Evolutionary conservation across 2,888 invertebrate genomes (phyloP).

Genomic region (Acleris emargana): DNA sequence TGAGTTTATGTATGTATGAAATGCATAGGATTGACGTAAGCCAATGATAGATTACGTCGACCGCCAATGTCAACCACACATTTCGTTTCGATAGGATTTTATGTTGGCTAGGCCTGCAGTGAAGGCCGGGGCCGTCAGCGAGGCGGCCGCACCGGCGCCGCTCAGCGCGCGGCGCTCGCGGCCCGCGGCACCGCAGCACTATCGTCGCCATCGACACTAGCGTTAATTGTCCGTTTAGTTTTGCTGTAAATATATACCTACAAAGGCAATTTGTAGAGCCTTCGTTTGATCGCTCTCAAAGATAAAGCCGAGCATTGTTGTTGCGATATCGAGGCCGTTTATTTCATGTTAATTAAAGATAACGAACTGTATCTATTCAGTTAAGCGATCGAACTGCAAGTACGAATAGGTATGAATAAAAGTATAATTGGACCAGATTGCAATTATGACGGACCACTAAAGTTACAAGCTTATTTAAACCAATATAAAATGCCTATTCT

Average conservation of each 20-base stretch:
- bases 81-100: too few relatives aligned
- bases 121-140: too few relatives aligned
- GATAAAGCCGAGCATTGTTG: slow-evolving; percentile 66
- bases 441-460: not conserved
- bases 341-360: slow-evolving; percentile 71
- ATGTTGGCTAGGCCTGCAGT: too few relatives aligned
- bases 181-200: slow-evolving; percentile 38
- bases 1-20: too few relatives aligned
- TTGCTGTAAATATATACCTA: slow-evolving; percentile 62
- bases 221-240: slow-evolving; percentile 67
- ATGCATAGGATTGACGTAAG: too few relatives aligned
- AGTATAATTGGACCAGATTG: not conserved
- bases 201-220: slow-evolving; percentile 51
- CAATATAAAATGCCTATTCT: too few relatives aligned
- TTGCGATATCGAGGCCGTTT: slow-evolving; percentile 65
- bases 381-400: slow-evolving; percentile 22
- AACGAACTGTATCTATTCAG: slow-evolving; percentile 54
- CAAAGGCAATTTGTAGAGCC: slow-evolving; percentile 66
- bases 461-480: too few relatives aligned
- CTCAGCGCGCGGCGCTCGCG: not conserved
- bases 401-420: not conserved
- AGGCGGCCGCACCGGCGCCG: too few relatives aligned
- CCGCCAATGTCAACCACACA: too few relatives aligned
- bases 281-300: slow-evolving; percentile 60
- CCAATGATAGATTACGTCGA: too few relatives aligned